Evolutionary conservation across 1,140 invertebrate genomes (phyloP).

Genomic region (Ptiloglossa arizonensis): DNA sequence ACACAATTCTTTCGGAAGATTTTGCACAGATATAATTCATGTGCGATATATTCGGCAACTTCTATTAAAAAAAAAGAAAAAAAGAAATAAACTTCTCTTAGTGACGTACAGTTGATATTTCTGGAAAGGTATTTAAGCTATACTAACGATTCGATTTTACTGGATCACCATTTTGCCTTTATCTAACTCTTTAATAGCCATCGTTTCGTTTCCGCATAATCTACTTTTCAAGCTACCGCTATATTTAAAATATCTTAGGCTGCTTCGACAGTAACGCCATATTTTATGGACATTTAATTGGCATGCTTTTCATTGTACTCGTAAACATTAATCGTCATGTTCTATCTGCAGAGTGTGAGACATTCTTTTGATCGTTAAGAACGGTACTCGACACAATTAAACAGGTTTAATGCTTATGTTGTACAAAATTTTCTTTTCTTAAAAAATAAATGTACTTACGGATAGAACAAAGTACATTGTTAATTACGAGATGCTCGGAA

Average conservation of each 20-base stretch:
- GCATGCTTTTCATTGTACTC: neutral
- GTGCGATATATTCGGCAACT: neutral
- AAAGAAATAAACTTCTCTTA: neutral
- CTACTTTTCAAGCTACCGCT: constrained; percentile 36
- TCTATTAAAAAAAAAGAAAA: neutral
- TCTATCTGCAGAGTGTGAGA: neutral
- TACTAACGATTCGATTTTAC: neutral
- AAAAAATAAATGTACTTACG: neutral
- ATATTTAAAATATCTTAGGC: neutral
- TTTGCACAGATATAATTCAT: too few relatives aligned
- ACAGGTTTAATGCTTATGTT: neutral
- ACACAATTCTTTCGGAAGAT: neutral
- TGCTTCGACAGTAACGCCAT: neutral
- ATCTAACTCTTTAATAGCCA: neutral
- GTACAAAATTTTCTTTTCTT: neutral
- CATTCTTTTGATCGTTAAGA: neutral
- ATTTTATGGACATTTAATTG: neutral
- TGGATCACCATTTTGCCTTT: too few relatives aligned
- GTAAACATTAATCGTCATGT: too few relatives aligned
- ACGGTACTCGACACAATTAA: neutral
- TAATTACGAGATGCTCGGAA: neutral
- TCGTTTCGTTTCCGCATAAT: neutral
- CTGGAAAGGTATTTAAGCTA: neutral
- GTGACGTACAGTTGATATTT: neutral
- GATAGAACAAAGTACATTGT: neutral